Conservation (phyloP, 2,888 invertebrate species). For the Drosophila heteroneura region DNA sequence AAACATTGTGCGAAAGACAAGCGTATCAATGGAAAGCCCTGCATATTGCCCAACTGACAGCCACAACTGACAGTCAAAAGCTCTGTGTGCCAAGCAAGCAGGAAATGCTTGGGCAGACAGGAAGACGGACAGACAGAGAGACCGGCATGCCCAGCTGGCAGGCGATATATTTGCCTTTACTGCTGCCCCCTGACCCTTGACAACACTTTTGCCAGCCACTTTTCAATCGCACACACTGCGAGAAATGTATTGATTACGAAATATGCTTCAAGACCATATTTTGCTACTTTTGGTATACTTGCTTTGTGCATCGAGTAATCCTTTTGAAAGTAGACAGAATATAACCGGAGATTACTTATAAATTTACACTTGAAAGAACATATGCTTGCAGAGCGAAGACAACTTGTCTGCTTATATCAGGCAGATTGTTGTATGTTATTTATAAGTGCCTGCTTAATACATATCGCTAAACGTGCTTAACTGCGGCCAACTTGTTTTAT, state of each 20-base stretch:
- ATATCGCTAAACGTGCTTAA: background rate
- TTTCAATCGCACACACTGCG: background rate
- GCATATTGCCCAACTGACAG: slow-evolving; percentile 58
- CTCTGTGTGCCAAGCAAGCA: slow-evolving; percentile 17
- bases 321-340: background rate
- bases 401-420: background rate
- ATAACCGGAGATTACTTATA: background rate
- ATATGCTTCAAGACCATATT: background rate
- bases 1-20: slow-evolving; percentile 68
- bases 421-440: background rate
- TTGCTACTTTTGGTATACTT: background rate
- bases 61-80: slow-evolving; percentile 25
- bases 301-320: background rate
- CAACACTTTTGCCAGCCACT: slow-evolving; percentile 5
- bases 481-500: background rate
- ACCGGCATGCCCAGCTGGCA: background rate
- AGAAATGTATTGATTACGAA: background rate
- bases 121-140: background rate
- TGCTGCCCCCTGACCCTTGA: background rate
- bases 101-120: background rate
- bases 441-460: background rate
- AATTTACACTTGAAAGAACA: background rate
- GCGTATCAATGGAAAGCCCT: slow-evolving; percentile 61
- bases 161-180: slow-evolving; percentile 12
- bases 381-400: too few relatives aligned